Base-by-base conservation (phyloP, 2,888 invertebrate species). In the Diabrotica balteata region DNA sequence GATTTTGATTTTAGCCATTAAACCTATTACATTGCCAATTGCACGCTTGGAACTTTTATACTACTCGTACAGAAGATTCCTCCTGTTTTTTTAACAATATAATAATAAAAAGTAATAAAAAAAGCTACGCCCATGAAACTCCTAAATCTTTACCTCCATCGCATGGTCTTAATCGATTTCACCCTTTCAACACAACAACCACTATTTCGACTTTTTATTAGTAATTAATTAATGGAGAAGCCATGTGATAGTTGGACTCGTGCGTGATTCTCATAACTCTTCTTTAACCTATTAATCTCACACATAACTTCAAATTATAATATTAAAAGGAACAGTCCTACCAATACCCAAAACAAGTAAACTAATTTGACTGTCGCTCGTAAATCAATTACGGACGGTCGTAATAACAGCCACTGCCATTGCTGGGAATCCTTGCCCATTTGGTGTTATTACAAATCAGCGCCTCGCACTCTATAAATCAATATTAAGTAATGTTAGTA, bases 221-320 rank as follows among this genome's bases (percentile, higher is more conserved):
- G 58, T 57, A 67, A 63, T 67, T 55, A 50, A 54, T 67, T 55
- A 67, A 67, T 63, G 55, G 47, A 63, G 9, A 58, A 63, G 59
- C 17, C 53, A 63, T 59, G 59, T 62, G 51, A 58, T 51, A 17
- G 47, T 55, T 58, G 59, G 43, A 46, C 45, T 54, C 67, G 63
- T 67, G 63, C 47, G 42, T 50, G 32, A 54, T 43, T 50, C 50
- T 45, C 51, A 60, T 67, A 67, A 67, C 11, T 67, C 63, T 67
- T 67, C 58, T 55, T 69, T 69, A 63, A 69, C 69, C 66, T 62
- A 68, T 68, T 68, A 62, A 68, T 65, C 65, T 59, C 59, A 50
- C 55, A 59, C 66, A 69, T 69, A 66, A 69, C 61, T 69, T 52
- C 67, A 60, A 67, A 67, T 67, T 63, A 67, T 60, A 63, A 63